Evolutionary conservation across 2,113 vertebrate genomes (phyloP).

Genomic region (Solea senegalensis): DNA sequence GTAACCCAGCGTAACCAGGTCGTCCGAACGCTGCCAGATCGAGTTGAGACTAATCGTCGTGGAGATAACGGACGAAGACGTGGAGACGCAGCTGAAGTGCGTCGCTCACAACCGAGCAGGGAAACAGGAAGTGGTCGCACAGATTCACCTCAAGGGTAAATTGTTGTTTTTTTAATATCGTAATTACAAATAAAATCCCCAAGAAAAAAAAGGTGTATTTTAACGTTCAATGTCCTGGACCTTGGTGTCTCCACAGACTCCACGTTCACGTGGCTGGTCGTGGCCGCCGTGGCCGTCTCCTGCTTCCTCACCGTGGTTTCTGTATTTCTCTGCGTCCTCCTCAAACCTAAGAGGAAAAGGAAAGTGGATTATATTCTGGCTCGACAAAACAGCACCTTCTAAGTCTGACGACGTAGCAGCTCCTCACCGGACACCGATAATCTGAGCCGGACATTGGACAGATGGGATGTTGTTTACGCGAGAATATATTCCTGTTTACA

Average conservation of each 20-base stretch:
- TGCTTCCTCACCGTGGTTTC: constrained; percentile 58
- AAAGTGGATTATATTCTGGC: constrained; percentile 67
- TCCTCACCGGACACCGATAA: too few species aligned
- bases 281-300: neutral
- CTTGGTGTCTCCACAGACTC: constrained; percentile 30
- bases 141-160: constrained; percentile 86
- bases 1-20: constrained; percentile 79
- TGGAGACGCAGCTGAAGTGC: constrained; percentile 83
- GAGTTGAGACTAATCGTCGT: constrained; percentile 84
- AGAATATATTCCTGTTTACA: too few species aligned
- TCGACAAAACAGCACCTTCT: constrained; percentile 63
- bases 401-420: neutral
- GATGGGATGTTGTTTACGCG: too few species aligned
- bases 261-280: constrained; percentile 57
- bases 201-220: too few species aligned
- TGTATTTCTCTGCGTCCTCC: constrained; percentile 53
- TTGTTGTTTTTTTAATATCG: neutral
- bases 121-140: constrained; percentile 76
- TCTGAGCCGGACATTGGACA: too few species aligned
- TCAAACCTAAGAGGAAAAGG: constrained; percentile 51
- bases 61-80: constrained; percentile 83
- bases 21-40: constrained; percentile 81
- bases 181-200: neutral
- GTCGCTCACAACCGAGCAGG: constrained; percentile 78
- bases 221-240: neutral